Evolutionary conservation across 2,888 invertebrate species (phyloP), one percentile per base, ranked within the genome.

Genomic region (Chloromyia formosa): DNA sequence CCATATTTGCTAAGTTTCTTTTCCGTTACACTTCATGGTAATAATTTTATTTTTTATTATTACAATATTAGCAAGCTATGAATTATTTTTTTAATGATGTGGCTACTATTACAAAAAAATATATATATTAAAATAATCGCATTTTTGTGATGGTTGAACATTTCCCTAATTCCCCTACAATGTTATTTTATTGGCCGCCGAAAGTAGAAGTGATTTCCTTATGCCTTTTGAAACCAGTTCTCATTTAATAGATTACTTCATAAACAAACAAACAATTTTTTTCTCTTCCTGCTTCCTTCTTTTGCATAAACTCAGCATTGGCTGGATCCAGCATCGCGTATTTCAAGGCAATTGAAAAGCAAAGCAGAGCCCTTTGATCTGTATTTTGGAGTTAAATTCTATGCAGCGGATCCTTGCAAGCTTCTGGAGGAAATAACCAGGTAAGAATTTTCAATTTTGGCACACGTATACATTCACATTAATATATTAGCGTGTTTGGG

Each of bases 381-480:
- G 81, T 97, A 97, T 86, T 97, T 98, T 84, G 96, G 97, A 75
- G 96, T 98, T 78, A 97, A 97, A 87, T 98, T 97, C 86, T 98
- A 98, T 86, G 96, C 97, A 1, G 95, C 95, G 0, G 97, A 98
- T 87, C 97, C 97, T 0, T 97, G 97, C 87, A 97, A 97, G 85
- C 89, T 98, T 76, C 88, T 95, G 76, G 97, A 97, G 87, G 97
- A 98, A 88, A 96, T 97, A 81, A 97, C 97, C 75, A 91, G 96
- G 96, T 96, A 87, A 84, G 27, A 83, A 77, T 66, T 45, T 74
- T 53, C 66, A 54, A 40, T 66, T 66, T 45, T 35, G 3, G 27
- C 20, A 62, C 16, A 42, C 10, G 53, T 35, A 7, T 35, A 16
- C 62, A 40, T 16, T 40, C n/a, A 9, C 42, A 18, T 35, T 64